Base-by-base conservation (phyloP, 35 echinoderm and acorn worm genomes). In the Hemicentrotus pulcherrimus region DNA sequence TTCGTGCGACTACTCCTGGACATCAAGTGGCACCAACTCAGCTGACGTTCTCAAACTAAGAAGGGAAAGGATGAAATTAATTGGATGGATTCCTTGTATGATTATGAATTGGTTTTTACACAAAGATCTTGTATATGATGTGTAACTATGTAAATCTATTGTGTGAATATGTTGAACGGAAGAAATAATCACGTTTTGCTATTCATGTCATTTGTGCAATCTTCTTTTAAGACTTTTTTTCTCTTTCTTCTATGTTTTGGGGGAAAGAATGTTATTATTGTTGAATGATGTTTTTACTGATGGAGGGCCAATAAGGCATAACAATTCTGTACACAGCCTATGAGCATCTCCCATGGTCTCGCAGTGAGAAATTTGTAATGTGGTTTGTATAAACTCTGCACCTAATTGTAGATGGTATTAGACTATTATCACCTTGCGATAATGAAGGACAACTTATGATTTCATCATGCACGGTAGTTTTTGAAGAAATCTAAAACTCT, bases 61-160 rank as follows among this genome's bases (percentile, higher is more conserved):
- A n/a, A 78, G n/a, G n/a, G n/a, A n/a, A n/a, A n/a, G 18, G 5
- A 78, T 70, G 13, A 19, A 70, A 6, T 55, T 55, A n/a, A 78
- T n/a, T 78, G 7, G 19, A 28, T 7, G 9, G 28, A 78, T 78
- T 78, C 19, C 19, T 16, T 59, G 52, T 78, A 6, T 78, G 24
- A 28, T 70, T 28, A 78, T 78, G 22, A n/a, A 22, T n/a, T 78
- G 19, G 5, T 78, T 78, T 28, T 78, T 0, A 16, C 11, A 59
- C 16, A 7, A 78, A n/a, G 65, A 78, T 78, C 65, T 28, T 78
- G 5, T 78, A 28, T 78, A 78, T 78, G 65, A 78, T 55, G 12
- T 55, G 50, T 55, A 55, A n/a, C 65, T 78, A 78, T 78, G 65
- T 78, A 78, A 78, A 78, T 71, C 65, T 78, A 78, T n/a, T 78